Conservation (phyloP, 2,797 vertebrate genomes). For the Toxotes lorentzi region DNA sequence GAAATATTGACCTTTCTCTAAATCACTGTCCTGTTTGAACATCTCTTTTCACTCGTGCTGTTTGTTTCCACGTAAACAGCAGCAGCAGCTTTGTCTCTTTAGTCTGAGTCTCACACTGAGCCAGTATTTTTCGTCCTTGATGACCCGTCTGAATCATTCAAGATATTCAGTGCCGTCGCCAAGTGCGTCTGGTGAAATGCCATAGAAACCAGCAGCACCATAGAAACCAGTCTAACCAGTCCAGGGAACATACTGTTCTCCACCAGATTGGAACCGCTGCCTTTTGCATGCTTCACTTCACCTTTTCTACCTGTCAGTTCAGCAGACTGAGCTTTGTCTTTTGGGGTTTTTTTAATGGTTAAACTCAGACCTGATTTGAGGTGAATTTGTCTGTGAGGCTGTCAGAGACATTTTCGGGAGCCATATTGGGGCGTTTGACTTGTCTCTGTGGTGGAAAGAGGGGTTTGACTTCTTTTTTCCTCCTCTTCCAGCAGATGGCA, state of each 20-base stretch:
- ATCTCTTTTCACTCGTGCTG: neutral
- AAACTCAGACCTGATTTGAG: neutral
- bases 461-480: neutral
- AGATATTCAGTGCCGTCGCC: slow-evolving; percentile 44
- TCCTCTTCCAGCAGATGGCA: slow-evolving; percentile 63
- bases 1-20: neutral
- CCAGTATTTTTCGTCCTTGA: neutral
- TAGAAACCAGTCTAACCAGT: slow-evolving; percentile 70
- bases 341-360: too few relatives aligned
- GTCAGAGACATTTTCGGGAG: slow-evolving; percentile 22
- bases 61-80: neutral
- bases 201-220: slow-evolving; percentile 65
- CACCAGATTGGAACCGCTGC: neutral
- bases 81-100: neutral
- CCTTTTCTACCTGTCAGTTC: neutral
- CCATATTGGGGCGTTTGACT: slow-evolving; percentile 56
- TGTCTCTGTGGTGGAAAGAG: slow-evolving; percentile 16
- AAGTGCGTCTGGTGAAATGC: slow-evolving; percentile 35
- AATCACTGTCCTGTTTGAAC: neutral
- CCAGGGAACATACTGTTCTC: slow-evolving; percentile 42
- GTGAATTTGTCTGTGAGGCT: neutral
- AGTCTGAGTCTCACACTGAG: neutral
- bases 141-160: slow-evolving; percentile 44
- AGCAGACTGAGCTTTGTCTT: neutral
- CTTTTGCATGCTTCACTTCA: neutral